Base-by-base conservation (phyloP, 1,140 invertebrate genomes). In the Trachymyrmex cornetzi region DNA sequence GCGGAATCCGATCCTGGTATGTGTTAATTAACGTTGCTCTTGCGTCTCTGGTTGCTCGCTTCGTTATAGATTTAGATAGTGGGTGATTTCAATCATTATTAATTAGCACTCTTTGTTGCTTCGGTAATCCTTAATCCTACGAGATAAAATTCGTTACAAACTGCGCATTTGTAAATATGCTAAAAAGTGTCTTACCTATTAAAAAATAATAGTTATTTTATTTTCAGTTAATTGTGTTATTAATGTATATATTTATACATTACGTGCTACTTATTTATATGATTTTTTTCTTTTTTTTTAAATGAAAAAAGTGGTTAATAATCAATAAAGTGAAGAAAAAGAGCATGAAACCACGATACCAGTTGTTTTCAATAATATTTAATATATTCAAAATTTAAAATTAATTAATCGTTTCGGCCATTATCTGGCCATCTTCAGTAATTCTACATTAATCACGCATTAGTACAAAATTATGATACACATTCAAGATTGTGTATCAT, bases 21-120 rank as follows among this genome's bases (percentile, higher is more conserved):
- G 81, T 77, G 81, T 85, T 77, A 85, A 85, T 87, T 77, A 87
- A 74, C 82, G 57, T 34, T 63, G 59, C 69, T 85, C 53, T 14
- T 14, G 16, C 16, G 2, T 22, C 38, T 11, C 19, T 44, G 55
- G 12, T 44, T 71, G 14, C 24, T 72, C 14, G 12, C 30, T 72
- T 72, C 59, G 79, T 59, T 74, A 74, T 48, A 74, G 53, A 74
- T 74, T 82, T 12, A 12, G 14, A 44, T 44, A 38, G 7, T 61
- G 12, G 12, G 19, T 59, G 38, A 74, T 82, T 48, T 50, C 38
- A 48, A 30, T 74, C 24, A 24, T 74, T 84, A 84, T 82, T 82
- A 82, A 59, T 72, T 72, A 69, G 30, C 77, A 22, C 44, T 82
- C 38, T 82, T 82, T 55, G 53, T 14, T 48, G 16, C 80, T 59